phyloP scores from a whole-genome alignment of 2,797 vertebrate genomes.

The Onychomys arenicola region DNA sequence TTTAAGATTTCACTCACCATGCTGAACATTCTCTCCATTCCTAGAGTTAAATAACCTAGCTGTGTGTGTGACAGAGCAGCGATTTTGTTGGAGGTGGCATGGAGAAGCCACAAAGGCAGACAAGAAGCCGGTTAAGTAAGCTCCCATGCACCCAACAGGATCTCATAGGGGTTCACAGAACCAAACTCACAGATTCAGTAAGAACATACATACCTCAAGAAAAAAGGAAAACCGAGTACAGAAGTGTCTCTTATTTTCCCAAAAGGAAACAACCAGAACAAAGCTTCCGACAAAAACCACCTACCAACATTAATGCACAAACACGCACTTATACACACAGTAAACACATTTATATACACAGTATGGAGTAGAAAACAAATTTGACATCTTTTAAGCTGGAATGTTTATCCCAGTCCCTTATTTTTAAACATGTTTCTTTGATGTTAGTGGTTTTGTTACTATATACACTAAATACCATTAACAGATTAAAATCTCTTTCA shows the following conservation, averaged over 20 bases:
- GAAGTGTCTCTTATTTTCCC: background rate
- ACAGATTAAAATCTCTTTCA: too few species aligned
- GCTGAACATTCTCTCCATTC: background rate
- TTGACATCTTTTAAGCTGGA: background rate
- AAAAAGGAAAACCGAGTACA: background rate
- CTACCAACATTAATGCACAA: background rate
- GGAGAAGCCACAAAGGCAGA: background rate
- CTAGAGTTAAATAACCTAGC: background rate
- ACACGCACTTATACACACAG: background rate
- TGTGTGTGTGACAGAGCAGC: background rate
- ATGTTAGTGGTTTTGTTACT: too few species aligned
- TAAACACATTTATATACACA: background rate
- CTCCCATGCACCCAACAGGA: background rate
- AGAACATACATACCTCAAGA: background rate
- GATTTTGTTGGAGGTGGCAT: background rate
- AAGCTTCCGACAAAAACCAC: background rate
- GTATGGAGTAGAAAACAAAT: background rate
- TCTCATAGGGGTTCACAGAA: background rate
- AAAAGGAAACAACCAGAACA: background rate
- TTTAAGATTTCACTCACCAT: background rate
- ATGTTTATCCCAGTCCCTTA: background rate
- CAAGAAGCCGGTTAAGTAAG: background rate
- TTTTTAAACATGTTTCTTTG: too few species aligned
- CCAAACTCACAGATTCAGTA: background rate
- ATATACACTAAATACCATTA: too few species aligned